Conservation (phyloP, 2,888 invertebrate species). For the Euphydryas editha region DNA sequence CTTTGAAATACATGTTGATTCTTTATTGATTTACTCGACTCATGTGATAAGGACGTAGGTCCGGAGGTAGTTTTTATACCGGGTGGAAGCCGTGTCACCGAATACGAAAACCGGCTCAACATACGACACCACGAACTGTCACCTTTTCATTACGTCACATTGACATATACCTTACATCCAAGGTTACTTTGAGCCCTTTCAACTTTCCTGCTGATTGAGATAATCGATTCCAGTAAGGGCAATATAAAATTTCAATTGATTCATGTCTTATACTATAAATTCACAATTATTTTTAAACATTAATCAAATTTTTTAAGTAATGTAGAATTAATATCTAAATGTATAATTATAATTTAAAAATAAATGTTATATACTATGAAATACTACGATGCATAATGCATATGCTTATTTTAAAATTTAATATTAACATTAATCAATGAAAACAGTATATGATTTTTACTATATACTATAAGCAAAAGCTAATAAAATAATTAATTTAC, state of each 20-base stretch:
- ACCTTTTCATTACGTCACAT: conserved; percentile 76
- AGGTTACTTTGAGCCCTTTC: conserved; percentile 66
- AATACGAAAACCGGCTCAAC: conserved; percentile 72
- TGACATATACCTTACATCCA: conserved; percentile 57
- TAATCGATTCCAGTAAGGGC: conserved; percentile 8
- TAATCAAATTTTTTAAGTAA: neutral
- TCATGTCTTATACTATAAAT: too few species aligned
- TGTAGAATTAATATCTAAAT: too few species aligned
- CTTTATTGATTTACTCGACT: conserved; percentile 60
- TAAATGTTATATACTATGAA: too few species aligned
- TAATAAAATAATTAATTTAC: too few species aligned
- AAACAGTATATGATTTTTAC: too few species aligned
- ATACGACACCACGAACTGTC: conserved; percentile 72
- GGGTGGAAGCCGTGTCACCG: conserved; percentile 64
- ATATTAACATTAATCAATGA: too few species aligned
- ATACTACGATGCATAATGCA: too few species aligned
- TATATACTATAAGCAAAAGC: too few species aligned
- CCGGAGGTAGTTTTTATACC: conserved; percentile 77
- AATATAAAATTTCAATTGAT: neutral
- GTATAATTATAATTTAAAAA: too few species aligned
- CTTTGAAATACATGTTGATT: conserved; percentile 77
- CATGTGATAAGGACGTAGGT: conserved; percentile 67
- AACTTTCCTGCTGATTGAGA: conserved; percentile 39
- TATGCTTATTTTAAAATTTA: too few species aligned
- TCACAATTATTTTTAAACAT: neutral